Evolutionary conservation across 1,140 invertebrate genomes (phyloP).

Genomic region (Nilaparvata lugens): DNA sequence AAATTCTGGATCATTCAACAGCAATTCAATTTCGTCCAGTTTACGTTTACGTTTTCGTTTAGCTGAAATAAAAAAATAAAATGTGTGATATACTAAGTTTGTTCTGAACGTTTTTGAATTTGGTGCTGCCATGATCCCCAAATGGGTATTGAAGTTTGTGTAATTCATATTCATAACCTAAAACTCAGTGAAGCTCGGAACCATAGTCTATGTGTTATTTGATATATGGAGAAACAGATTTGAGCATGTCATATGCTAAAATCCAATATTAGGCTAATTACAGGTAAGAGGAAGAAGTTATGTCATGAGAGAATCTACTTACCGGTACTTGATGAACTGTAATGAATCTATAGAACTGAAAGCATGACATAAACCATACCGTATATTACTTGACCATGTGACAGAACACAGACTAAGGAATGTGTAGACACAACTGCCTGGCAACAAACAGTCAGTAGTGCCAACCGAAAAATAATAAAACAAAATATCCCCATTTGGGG

Average conservation of each 20-base stretch:
- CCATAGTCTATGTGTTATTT: not conserved
- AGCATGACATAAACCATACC: not conserved
- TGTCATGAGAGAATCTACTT: not conserved
- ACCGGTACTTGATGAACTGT: not conserved
- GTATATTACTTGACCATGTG: not conserved
- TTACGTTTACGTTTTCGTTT: not conserved
- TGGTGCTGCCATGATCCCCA: slow-evolving; percentile 9
- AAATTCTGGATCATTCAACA: slow-evolving; percentile 9
- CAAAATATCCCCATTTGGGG: slow-evolving; percentile 9
- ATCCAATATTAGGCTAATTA: not conserved
- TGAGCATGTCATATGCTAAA: not conserved
- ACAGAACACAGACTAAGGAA: not conserved
- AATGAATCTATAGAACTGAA: not conserved
- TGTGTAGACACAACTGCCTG: not conserved
- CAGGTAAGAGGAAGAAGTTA: not conserved
- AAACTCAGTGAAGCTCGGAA: not conserved
- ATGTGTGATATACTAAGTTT: not conserved
- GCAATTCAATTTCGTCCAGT: slow-evolving; percentile 8
- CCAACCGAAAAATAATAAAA: slow-evolving; percentile 7
- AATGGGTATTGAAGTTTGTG: slow-evolving; percentile 8
- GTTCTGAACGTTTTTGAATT: not conserved
- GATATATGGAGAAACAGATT: not conserved
- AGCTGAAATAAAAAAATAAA: slow-evolving; percentile 8
- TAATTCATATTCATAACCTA: not conserved
- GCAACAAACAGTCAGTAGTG: slow-evolving; percentile 4